These are phyloP conservation scores for Magallana nippona DNA, from an alignment of 2,888 invertebrate genomes.

Conservation along the genomic window DNA sequence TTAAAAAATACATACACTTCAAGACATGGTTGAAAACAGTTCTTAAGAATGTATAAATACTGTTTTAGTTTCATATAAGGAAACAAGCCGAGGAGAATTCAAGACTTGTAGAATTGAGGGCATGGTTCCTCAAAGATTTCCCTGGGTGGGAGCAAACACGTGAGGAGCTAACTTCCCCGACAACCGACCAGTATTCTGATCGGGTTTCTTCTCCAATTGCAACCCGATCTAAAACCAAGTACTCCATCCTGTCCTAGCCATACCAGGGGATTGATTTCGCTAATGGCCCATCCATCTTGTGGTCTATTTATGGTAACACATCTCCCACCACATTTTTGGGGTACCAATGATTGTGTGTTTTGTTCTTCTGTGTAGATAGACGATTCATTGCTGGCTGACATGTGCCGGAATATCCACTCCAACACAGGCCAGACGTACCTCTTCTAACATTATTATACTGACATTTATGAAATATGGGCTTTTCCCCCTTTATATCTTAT, in stretches of 20 bases:
- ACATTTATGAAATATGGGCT: background rate
- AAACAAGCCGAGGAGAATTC: background rate
- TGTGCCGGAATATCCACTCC: background rate
- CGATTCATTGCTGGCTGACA: conserved; percentile 4
- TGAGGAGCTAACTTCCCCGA: background rate
- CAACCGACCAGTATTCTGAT: background rate
- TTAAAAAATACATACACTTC: too few relatives aligned
- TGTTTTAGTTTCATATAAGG: background rate
- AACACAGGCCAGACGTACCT: too few relatives aligned
- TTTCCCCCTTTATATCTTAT: background rate
- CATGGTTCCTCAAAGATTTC: background rate
- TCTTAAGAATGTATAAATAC: background rate
- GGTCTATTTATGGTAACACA: conserved; percentile 17
- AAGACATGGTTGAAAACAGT: too few relatives aligned
- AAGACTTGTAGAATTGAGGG: background rate
- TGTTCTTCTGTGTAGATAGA: conserved; percentile 10
- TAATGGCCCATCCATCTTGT: conserved; percentile 25
- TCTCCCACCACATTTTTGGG: conserved; percentile 26
- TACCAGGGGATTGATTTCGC: conserved; percentile 10
- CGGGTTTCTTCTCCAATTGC: conserved; percentile 3
- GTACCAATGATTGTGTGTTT: conserved; percentile 10
- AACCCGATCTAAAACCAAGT: conserved; percentile 19
- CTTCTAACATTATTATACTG: background rate
- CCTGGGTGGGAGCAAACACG: background rate
- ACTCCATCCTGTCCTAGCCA: conserved; percentile 3